These are phyloP conservation scores for Scopus umbretta DNA, from an alignment of 2,113 vertebrate species.

Conservation along the genomic window DNA sequence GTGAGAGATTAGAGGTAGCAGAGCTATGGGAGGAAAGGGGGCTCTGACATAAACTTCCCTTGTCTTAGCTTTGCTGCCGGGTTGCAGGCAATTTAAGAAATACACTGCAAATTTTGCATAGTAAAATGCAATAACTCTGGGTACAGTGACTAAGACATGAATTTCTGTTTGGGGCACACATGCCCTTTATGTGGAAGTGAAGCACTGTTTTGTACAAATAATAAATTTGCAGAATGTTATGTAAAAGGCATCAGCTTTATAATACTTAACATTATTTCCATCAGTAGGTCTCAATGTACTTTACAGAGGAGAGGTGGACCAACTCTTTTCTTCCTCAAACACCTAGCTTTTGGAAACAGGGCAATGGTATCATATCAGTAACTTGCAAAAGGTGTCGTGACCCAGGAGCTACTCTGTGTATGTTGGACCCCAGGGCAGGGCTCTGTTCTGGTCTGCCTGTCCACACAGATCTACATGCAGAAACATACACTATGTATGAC, in stretches of 20 bases:
- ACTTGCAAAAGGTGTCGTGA: background rate
- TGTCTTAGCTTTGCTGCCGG: background rate
- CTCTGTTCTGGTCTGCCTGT: background rate
- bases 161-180: background rate
- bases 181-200: background rate
- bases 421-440: background rate
- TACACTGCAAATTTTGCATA: background rate
- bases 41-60: background rate
- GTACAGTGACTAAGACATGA: background rate
- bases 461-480: background rate
- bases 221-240: background rate
- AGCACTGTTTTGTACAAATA: background rate
- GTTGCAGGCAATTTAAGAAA: background rate
- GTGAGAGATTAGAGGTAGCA: background rate
- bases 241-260: background rate
- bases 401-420: background rate
- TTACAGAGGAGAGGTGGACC: background rate
- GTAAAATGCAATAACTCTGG: background rate
- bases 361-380: fast-evolving
- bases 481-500: background rate
- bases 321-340: background rate
- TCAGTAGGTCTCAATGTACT: background rate
- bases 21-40: background rate
- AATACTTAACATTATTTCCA: background rate
- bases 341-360: background rate